These are phyloP conservation scores for Mallotus villosus DNA, from an alignment of 2,797 vertebrate genomes.

Conservation along the genomic window DNA sequence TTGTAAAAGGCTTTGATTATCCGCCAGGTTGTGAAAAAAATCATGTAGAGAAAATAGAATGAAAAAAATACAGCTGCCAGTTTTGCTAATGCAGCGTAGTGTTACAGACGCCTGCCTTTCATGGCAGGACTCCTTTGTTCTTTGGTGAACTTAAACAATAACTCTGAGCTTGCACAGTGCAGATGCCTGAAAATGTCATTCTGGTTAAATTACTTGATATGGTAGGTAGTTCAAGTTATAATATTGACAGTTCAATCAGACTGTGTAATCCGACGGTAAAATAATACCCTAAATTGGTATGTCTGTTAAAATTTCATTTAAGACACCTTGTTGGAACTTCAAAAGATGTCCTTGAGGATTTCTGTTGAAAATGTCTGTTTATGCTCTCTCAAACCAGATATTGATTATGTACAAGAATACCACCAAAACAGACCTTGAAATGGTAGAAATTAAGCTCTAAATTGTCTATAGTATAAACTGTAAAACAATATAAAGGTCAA, in stretches of 20 bases:
- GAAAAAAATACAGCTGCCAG: slow-evolving; percentile 30
- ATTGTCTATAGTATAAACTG: not conserved
- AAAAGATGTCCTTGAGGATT: not conserved
- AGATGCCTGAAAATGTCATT: not conserved
- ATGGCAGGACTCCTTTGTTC: slow-evolving; percentile 4
- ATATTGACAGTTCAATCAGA: not conserved
- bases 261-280: not conserved
- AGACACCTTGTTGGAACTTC: not conserved
- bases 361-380: not conserved
- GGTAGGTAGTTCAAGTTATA: not conserved
- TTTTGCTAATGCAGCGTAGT: slow-evolving; percentile 41
- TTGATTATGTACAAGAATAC: too few species aligned
- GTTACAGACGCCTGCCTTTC: slow-evolving; percentile 43
- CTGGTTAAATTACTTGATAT: not conserved
- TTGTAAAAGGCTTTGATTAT: slow-evolving; percentile 72
- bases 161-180: not conserved
- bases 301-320: not conserved
- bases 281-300: not conserved
- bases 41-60: slow-evolving; percentile 4
- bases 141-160: slow-evolving; percentile 17
- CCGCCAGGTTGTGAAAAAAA: slow-evolving; percentile 59
- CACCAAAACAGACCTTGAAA: too few species aligned
- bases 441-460: not conserved
- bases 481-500: not conserved
- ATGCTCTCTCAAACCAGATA: too few species aligned